Evolutionary conservation across 1,140 invertebrate genomes (phyloP).

Genomic region (Drosophila sturtevanti): DNA sequence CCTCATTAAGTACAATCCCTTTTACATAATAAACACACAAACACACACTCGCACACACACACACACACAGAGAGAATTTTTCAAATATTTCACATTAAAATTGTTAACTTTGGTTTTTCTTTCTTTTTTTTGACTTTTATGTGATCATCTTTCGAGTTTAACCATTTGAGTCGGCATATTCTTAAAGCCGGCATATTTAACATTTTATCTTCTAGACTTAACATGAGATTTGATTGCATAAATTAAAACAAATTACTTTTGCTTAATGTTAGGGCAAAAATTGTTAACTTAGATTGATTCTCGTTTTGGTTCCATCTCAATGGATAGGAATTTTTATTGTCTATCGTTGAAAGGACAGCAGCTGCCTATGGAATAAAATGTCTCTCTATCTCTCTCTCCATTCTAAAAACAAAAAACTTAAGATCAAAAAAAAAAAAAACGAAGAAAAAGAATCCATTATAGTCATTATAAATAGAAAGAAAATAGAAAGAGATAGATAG

Average conservation of each 20-base stretch:
- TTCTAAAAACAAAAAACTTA: background rate
- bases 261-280: background rate
- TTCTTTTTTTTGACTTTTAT: conserved; percentile 11
- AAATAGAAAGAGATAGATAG: background rate
- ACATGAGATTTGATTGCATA: conserved; percentile 13
- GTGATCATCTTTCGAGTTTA: conserved; percentile 13
- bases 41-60: background rate
- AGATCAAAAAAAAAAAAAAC: no score
- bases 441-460: background rate
- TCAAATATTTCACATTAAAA: conserved; percentile 79
- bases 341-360: conserved; percentile 29
- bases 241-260: conserved; percentile 35
- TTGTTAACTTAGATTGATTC: background rate
- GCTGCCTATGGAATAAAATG: conserved; percentile 51
- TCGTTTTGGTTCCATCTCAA: no score
- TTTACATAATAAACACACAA: background rate
- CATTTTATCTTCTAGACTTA: conserved; percentile 16
- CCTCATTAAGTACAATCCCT: conserved; percentile 52
- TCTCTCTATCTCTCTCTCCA: no score
- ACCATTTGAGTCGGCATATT: conserved; percentile 23
- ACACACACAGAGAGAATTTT: conserved; percentile 29
- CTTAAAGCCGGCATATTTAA: conserved; percentile 19
- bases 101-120: conserved; percentile 35
- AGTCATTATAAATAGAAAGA: conserved; percentile 26
- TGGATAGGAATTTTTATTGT: conserved; percentile 9